Conservation (phyloP, 2,888 invertebrate species). For the Syritta pipiens region DNA sequence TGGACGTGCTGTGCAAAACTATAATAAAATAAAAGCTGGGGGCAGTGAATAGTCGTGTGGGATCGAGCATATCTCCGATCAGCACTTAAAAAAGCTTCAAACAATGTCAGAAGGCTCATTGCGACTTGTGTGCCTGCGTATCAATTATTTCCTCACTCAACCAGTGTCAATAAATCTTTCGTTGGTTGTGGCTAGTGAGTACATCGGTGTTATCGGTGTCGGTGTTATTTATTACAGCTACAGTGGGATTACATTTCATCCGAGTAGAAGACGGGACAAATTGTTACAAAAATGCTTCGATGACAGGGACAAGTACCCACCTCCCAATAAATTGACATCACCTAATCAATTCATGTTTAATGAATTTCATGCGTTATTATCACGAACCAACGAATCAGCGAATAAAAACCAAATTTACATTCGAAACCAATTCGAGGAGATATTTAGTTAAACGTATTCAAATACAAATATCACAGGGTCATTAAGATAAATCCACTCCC, state of each 20-base stretch:
- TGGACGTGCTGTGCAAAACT: slow-evolving; percentile 41
- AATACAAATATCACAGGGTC: slow-evolving; percentile 25
- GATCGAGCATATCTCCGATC: slow-evolving; percentile 60
- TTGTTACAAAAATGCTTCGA: background rate
- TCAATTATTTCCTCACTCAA: slow-evolving; percentile 53
- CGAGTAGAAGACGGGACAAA: no score
- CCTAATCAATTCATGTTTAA: slow-evolving; percentile 19
- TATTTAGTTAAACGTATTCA: slow-evolving; percentile 37
- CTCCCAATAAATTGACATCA: slow-evolving; percentile 13
- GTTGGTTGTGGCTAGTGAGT: no score
- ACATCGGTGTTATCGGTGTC: no score
- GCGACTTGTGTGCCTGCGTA: slow-evolving; percentile 24
- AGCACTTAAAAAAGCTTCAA: slow-evolving; percentile 35
- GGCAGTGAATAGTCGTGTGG: slow-evolving; percentile 47
- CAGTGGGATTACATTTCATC: no score
- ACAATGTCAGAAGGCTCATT: slow-evolving; percentile 64
- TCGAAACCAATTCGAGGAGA: slow-evolving; percentile 16
- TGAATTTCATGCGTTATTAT: no score
- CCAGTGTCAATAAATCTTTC: slow-evolving; percentile 61
- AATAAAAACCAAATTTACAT: slow-evolving; percentile 21
- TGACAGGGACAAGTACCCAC: slow-evolving; percentile 11
- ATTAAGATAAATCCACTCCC: slow-evolving; percentile 30
- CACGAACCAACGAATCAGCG: slow-evolving; percentile 2
- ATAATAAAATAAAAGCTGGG: slow-evolving; percentile 36
- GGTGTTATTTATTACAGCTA: no score